phyloP scores from a whole-genome alignment of 1,140 invertebrate species.

The Drosophila kepulauana region DNA sequence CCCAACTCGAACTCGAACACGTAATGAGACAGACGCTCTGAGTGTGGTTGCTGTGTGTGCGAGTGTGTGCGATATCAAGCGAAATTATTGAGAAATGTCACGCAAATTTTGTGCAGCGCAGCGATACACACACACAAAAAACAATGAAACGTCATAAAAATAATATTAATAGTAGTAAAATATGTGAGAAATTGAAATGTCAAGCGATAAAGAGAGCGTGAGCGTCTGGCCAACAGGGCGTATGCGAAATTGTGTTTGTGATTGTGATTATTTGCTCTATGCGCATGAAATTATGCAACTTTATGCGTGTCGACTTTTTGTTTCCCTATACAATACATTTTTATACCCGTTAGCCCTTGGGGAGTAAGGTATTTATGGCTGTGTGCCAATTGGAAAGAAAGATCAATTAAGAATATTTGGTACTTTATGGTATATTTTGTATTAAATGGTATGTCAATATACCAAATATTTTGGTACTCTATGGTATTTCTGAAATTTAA shows the following conservation, averaged over 20 bases:
- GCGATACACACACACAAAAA: no score
- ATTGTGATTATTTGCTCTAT: slow-evolving; percentile 76
- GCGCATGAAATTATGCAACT: slow-evolving; percentile 80
- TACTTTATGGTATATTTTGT: no score
- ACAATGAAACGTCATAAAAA: slow-evolving; percentile 49
- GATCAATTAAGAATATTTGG: no score
- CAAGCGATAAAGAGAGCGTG: slow-evolving; percentile 51
- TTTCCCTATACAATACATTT: neutral
- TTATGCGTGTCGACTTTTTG: slow-evolving; percentile 40
- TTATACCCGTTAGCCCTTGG: no score
- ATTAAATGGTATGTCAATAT: no score
- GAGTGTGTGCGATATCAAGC: slow-evolving; percentile 51
- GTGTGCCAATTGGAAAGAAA: no score
- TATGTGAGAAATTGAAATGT: slow-evolving; percentile 78
- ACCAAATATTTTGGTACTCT: no score
- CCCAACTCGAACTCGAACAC: slow-evolving; percentile 20
- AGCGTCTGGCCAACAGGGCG: slow-evolving; percentile 23
- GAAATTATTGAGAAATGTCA: slow-evolving; percentile 81
- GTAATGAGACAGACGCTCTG: slow-evolving; percentile 52
- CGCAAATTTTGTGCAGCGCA: slow-evolving; percentile 65
- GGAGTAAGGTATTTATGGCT: no score
- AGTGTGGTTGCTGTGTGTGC: neutral
- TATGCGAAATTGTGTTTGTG: slow-evolving; percentile 53
- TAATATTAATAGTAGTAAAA: slow-evolving; percentile 62
- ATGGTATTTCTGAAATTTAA: no score